phyloP scores from a whole-genome alignment of 2,113 vertebrate species.

The Alces alces region DNA sequence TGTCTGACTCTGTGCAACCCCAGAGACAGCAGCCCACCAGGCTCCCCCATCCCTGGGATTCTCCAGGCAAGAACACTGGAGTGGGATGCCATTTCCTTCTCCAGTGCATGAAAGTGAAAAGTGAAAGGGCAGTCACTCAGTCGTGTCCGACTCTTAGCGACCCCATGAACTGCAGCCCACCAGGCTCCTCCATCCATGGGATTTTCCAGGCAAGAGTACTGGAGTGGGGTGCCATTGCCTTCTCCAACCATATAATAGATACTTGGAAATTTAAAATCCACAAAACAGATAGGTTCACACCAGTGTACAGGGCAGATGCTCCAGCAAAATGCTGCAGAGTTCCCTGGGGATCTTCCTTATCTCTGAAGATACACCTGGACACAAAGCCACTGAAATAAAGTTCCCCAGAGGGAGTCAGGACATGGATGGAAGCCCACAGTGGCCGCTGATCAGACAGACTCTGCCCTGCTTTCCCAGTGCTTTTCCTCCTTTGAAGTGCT shows the following conservation, averaged over 20 bases:
- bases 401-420: not conserved
- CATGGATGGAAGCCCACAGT: accelerated
- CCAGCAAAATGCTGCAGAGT: not conserved
- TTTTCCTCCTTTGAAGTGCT: not conserved
- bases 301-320: not conserved
- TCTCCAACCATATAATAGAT: not conserved
- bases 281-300: not conserved
- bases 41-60: too few relatives aligned
- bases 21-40: too few relatives aligned
- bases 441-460: not conserved
- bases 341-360: not conserved
- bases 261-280: not conserved
- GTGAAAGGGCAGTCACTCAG: too few relatives aligned
- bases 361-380: not conserved
- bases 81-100: too few relatives aligned
- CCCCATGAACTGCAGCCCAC: too few relatives aligned
- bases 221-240: too few relatives aligned
- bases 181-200: too few relatives aligned
- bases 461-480: not conserved
- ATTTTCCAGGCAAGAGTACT: too few relatives aligned
- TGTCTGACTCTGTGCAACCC: too few relatives aligned
- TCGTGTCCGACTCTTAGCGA: too few relatives aligned
- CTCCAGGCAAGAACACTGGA: too few relatives aligned
- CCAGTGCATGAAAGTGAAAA: too few relatives aligned
- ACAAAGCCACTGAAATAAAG: not conserved